Conservation (phyloP, 1,140 invertebrate genomes). For the Ladona fulva region DNA sequence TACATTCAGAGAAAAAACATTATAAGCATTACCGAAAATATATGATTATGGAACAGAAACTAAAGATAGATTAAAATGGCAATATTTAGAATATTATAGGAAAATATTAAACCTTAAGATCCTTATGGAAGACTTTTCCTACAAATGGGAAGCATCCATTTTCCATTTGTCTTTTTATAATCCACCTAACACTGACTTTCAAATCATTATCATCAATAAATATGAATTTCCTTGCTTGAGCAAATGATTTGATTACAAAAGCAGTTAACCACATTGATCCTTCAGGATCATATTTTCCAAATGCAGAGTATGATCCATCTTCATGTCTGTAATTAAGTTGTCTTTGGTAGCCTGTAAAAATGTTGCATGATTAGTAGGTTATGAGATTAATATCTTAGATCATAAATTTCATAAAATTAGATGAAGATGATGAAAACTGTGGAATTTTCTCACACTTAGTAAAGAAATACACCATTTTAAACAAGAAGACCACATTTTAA, state of each 20-base stretch:
- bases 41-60: too few relatives aligned
- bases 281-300: conserved; percentile 49
- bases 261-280: conserved; percentile 80
- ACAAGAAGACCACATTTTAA: too few relatives aligned
- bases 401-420: too few relatives aligned
- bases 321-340: conserved; percentile 61
- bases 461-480: too few relatives aligned
- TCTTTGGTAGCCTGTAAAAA: conserved; percentile 54
- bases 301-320: conserved; percentile 75
- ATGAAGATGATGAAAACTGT: too few relatives aligned
- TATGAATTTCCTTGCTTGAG: conserved; percentile 52
- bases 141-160: conserved; percentile 70
- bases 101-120: conserved; percentile 49
- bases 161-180: conserved; percentile 56
- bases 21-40: too few relatives aligned
- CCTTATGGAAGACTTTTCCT: conserved; percentile 66
- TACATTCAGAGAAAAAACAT: too few relatives aligned
- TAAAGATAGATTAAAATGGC: too few relatives aligned
- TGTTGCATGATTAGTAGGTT: too few relatives aligned
- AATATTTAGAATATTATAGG: too few relatives aligned
- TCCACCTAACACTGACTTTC: conserved; percentile 57
- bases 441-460: too few relatives aligned
- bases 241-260: conserved; percentile 65
- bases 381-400: too few relatives aligned
- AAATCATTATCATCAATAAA: conserved; percentile 58